A percentile compares a stretch with the other conserved stretches of the same genome.
Conservation (phyloP, 1,140 invertebrate genomes). For the Asbolus verrucosus region DNA sequence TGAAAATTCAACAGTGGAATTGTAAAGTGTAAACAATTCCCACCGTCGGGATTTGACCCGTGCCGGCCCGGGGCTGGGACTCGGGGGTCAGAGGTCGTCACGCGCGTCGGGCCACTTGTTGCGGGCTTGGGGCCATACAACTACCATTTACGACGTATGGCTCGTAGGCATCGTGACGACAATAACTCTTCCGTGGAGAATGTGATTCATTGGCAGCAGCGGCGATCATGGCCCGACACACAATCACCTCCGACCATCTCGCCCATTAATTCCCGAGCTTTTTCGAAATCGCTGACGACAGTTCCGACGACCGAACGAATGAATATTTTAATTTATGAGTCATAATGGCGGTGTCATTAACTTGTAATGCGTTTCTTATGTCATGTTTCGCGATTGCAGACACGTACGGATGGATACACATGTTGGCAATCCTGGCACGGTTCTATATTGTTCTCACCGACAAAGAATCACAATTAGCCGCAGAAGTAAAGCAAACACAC, state of each 20-base stretch:
- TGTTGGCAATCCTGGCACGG: slow-evolving; percentile 2
- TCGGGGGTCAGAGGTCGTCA: slow-evolving; percentile 54
- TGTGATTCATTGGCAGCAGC: not conserved
- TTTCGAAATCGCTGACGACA: no score
- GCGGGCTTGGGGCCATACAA: not conserved
- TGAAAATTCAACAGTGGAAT: slow-evolving; percentile 1
- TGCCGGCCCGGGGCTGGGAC: slow-evolving; percentile 53
- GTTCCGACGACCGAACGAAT: no score
- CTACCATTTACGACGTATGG: slow-evolving; percentile 20
- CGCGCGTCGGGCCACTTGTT: slow-evolving; percentile 49
- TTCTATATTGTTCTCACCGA: not conserved
- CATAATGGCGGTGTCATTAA: not conserved
- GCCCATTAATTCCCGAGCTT: not conserved
- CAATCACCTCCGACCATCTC: not conserved
- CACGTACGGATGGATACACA: not conserved
- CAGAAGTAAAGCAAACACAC: not conserved
- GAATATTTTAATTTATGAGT: not conserved
- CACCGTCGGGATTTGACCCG: slow-evolving; percentile 53
- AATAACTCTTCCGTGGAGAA: slow-evolving; percentile 5
- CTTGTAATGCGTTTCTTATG: slow-evolving; percentile 2
- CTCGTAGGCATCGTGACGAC: not conserved
- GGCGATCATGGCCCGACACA: not conserved
- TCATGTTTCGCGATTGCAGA: not conserved
- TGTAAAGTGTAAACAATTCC: slow-evolving; percentile 49
- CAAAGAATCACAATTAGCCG: not conserved